These are phyloP conservation scores for Strigamia transsilvanica DNA, from an alignment of 2,888 invertebrate species.

Conservation along the genomic window DNA sequence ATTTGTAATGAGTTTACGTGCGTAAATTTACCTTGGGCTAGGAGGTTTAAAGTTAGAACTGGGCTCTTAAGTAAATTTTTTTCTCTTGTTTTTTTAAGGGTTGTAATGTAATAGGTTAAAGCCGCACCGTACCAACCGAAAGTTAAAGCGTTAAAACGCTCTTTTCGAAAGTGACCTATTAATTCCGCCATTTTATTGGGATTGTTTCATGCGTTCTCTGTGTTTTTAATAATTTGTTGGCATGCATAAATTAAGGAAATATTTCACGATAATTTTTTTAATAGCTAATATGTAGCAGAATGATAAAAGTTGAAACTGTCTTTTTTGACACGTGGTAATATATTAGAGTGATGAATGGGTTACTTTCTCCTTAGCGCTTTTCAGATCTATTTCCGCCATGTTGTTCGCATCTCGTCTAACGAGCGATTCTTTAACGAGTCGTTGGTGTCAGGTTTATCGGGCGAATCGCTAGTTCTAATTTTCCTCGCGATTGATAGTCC, in stretches of 20 bases:
- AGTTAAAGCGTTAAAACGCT: neutral
- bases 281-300: neutral
- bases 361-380: neutral
- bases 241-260: no score
- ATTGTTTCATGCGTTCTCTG: no score
- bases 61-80: neutral
- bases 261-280: no score
- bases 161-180: no score
- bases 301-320: neutral
- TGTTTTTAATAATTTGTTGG: no score
- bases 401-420: slow-evolving; percentile 8
- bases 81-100: neutral
- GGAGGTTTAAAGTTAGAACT: neutral
- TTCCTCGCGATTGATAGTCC: neutral
- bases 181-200: no score
- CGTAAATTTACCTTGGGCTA: neutral
- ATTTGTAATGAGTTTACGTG: neutral
- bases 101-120: neutral
- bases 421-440: slow-evolving; percentile 6
- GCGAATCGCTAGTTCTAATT: neutral
- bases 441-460: neutral
- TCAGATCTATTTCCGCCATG: slow-evolving; percentile 10
- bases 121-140: neutral
- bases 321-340: neutral
- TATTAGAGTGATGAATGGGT: neutral